Conservation (phyloP, 1,140 invertebrate species). For the Neodiprion lecontei region DNA sequence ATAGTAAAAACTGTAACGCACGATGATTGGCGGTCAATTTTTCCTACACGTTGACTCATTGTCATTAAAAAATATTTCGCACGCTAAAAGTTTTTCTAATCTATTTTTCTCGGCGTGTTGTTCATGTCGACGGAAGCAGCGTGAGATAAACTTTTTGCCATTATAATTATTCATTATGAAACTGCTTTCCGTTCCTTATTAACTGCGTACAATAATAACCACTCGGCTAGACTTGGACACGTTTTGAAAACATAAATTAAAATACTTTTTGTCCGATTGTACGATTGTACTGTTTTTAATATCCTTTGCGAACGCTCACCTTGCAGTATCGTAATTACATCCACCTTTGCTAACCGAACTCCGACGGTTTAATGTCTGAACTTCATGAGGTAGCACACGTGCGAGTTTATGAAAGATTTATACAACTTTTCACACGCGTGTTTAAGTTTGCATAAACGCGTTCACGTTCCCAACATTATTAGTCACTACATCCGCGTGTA, state of each 20-base stretch:
- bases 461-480: too few relatives aligned
- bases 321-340: too few relatives aligned
- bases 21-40: too few relatives aligned
- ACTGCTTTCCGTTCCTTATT: neutral
- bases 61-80: neutral
- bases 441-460: too few relatives aligned
- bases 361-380: too few relatives aligned
- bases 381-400: too few relatives aligned
- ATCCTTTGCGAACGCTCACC: neutral
- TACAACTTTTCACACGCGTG: too few relatives aligned
- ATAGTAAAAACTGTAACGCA: too few relatives aligned
- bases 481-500: too few relatives aligned
- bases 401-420: too few relatives aligned
- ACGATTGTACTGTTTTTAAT: slow-evolving; percentile 6
- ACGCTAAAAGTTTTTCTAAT: neutral
- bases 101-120: neutral
- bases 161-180: neutral
- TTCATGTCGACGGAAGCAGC: neutral
- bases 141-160: neutral
- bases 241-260: neutral
- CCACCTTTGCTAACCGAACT: too few relatives aligned
- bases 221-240: neutral
- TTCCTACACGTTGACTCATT: neutral
- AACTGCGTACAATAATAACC: neutral
- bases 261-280: neutral